Conservation (phyloP, 2,113 vertebrate species). For the Alexandromys fortis region DNA sequence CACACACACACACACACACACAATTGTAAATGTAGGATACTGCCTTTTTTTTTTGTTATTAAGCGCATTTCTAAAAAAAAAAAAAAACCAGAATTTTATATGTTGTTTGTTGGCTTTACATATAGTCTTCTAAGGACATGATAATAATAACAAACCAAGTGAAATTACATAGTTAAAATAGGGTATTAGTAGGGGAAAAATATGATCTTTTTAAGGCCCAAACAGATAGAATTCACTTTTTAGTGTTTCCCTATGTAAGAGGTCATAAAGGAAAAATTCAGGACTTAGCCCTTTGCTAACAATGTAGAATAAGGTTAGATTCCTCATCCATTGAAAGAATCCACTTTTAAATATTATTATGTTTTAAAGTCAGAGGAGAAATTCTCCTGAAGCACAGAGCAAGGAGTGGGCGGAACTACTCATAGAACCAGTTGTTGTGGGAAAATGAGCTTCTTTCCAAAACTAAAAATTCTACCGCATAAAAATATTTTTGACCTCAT, state of each 20-base stretch:
- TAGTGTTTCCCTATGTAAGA: background rate
- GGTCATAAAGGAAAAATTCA: background rate
- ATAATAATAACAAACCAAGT: background rate
- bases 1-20: too few species aligned
- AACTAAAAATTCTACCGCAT: background rate
- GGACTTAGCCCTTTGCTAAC: background rate
- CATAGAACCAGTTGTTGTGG: background rate
- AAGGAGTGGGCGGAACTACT: background rate
- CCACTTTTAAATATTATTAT: background rate
- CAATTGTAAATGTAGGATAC: background rate
- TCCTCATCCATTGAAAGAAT: background rate
- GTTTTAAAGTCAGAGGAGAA: slow-evolving; percentile 18
- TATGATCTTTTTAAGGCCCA: background rate
- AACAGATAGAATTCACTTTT: background rate
- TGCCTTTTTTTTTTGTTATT: background rate
- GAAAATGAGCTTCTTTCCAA: background rate
- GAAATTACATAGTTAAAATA: background rate
- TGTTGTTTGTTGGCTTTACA: background rate
- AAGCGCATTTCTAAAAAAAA: background rate
- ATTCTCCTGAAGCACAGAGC: background rate
- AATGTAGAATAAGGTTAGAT: background rate
- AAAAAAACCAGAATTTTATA: background rate
- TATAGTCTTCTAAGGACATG: background rate
- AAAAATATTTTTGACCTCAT: slow-evolving; percentile 58
- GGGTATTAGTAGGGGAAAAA: background rate